Base-by-base conservation (phyloP, 2,113 vertebrate species). In the Lasiurus borealis region DNA sequence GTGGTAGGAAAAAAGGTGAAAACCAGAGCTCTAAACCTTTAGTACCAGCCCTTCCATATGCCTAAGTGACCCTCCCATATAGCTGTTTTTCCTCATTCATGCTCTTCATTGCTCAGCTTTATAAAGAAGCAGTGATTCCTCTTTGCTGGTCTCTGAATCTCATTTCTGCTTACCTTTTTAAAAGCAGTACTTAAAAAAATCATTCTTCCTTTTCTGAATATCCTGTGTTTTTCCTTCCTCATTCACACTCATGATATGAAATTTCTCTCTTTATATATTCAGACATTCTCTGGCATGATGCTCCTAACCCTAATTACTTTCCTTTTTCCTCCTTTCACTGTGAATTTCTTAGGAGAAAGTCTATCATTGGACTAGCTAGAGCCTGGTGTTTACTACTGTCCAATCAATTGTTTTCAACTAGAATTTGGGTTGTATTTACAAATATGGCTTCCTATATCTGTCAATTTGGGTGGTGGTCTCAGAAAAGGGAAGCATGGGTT, bases 271-370 rank as follows among this genome's bases (percentile, higher is more conserved):
- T 77, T 69, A 27, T 50, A 19, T 81, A 44, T 76, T 89, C 29
- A 85, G 34, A 69, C 27, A 23, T 76, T 92, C 48, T 75, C 36
- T 52, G 73, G n/a, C 18, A 1, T 81, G 21, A 34, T 85, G 75
- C 40, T 85, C 11, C 40, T 88, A 44, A 11, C 29, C 16, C 29
- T 80, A 66, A 25, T 10, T 66, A 81, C 18, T 80, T 94, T 85
- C 31, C 25, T 27, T 62, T 59, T 89, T 23, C n/a, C 25, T 48
- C 48, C 27, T 68, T 88, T 94, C 36, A 44, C 72, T 80, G 27
- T 88, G 85, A 91, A 68, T 29, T 90, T 84, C 82, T 83, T 89
- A 71, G 46, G 50, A 66, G 36, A 59, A 57, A 36, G 40, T 48
- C 77, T 85, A 54, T 80, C 59, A 72, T 83, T 92, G n/a, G 21